Base-by-base conservation (phyloP, 2,113 vertebrate species). In the Stegastes partitus region DNA sequence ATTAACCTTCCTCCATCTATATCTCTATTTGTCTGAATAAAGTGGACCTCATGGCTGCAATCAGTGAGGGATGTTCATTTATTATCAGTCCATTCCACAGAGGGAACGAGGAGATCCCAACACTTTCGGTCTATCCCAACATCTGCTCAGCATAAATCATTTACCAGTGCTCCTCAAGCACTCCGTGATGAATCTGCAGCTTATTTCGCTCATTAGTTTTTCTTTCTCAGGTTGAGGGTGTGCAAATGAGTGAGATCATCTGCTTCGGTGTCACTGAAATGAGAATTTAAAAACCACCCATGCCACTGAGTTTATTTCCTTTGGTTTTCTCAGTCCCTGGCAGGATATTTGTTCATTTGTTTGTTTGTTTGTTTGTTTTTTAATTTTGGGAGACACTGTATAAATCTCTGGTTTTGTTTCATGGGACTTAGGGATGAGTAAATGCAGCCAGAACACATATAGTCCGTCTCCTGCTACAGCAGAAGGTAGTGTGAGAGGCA, bases 181-280 rank as follows among this genome's bases (percentile, higher is more conserved):
- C 11, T 21, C 11, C 19, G 3, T 47, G 12, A 14, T 42, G 6
- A 51, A 34, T 39, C n/a, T 23, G 5, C 18, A 19, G 19, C 51
- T 70, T 18, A 45, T 65, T 56, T 22, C 39, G 26, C 74, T 69
- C 57, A 83, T 76, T 69, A 44, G 18, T 54, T 79, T 16, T 19
- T 11, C 18, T 28, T 10, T 61, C 59, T 79, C 55, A 56, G 26
- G 28, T 39, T 44, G 1, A 75, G 22, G 1, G 15, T 7, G 23
- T 37, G 28, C 8, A 55, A 75, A 76, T 72, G 26, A 50, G 45
- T 1, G 57, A 54, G 37, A 71, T 56, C 25, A 65, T 67, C 26
- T 68, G 71, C 53, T 64, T 22, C 4, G 62, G 34, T 31, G 39
- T 55, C 12, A 10, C 14, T 42, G 0, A 42, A 59, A 68, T 59